Evolutionary conservation across 2,888 invertebrate genomes (phyloP).

Genomic region (Drosophila engyochracea): DNA sequence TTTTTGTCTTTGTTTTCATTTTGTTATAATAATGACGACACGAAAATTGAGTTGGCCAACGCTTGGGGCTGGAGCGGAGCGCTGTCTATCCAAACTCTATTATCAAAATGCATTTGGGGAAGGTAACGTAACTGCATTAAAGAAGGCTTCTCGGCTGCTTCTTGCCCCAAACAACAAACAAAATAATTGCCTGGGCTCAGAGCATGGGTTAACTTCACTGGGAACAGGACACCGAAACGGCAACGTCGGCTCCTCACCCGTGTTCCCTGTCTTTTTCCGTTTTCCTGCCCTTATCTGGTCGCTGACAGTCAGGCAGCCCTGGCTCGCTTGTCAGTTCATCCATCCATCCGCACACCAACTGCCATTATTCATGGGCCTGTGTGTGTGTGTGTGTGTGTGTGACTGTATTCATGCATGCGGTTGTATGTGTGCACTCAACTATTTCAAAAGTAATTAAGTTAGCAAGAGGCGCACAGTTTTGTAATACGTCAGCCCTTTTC

Average conservation of each 20-base stretch:
- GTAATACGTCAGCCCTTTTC: slow-evolving; percentile 53
- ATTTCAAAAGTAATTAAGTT: slow-evolving; percentile 79
- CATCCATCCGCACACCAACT: slow-evolving; percentile 37
- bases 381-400: slow-evolving; percentile 34
- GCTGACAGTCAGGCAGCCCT: slow-evolving; percentile 18
- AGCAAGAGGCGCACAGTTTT: slow-evolving; percentile 48
- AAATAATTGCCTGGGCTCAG: slow-evolving; percentile 46
- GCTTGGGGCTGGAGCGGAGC: background rate
- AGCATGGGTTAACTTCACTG: slow-evolving; percentile 13
- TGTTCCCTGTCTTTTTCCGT: background rate
- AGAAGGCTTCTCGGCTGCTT: slow-evolving; percentile 25
- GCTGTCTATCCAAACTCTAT: slow-evolving; percentile 41
- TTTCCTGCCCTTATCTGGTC: background rate
- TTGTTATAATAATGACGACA: slow-evolving; percentile 27
- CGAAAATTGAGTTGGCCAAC: slow-evolving; percentile 28
- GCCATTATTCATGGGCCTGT: slow-evolving; percentile 46
- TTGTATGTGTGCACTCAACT: slow-evolving; percentile 53
- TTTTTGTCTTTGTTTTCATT: slow-evolving; percentile 13
- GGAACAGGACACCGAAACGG: slow-evolving; percentile 8
- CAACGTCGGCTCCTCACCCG: background rate
- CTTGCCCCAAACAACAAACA: slow-evolving; percentile 10
- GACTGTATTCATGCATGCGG: background rate
- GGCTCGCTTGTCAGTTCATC: slow-evolving; percentile 33
- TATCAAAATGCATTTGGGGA: slow-evolving; percentile 55
- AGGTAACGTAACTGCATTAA: slow-evolving; percentile 40